A percentile compares a stretch with the other conserved stretches of the same genome.
phyloP scores from a whole-genome alignment of 2,113 vertebrate genomes.

The Gadus macrocephalus region DNA sequence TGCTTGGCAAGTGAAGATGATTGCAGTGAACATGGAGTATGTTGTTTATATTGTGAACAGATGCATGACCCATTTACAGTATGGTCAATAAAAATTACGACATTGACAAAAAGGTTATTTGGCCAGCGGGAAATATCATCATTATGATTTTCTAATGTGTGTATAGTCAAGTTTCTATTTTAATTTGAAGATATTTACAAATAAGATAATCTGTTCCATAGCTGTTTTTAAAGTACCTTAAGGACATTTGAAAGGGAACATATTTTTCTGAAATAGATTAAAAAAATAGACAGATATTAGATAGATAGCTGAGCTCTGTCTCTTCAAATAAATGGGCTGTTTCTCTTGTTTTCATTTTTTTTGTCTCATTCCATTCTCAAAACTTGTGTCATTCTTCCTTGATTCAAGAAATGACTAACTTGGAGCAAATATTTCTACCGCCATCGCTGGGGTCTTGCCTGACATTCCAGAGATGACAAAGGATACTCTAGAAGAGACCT shows the following conservation, averaged over 20 bases:
- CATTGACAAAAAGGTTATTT: background rate
- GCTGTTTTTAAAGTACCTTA: background rate
- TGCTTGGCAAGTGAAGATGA: background rate
- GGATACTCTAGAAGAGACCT: slow-evolving; percentile 36
- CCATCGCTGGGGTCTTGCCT: slow-evolving; percentile 41
- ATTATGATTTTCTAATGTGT: background rate
- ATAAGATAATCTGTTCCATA: slow-evolving; percentile 1
- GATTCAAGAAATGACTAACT: slow-evolving; percentile 25
- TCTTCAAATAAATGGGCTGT: background rate
- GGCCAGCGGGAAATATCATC: background rate
- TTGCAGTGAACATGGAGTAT: background rate
- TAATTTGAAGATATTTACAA: background rate
- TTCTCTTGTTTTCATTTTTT: background rate
- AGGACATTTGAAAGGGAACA: background rate
- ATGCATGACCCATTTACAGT: background rate
- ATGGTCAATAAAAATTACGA: background rate
- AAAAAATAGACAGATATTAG: background rate
- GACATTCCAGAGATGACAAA: slow-evolving; percentile 30
- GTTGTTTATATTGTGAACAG: background rate
- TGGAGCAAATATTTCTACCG: slow-evolving; percentile 29
- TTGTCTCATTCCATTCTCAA: background rate
- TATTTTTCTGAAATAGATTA: background rate
- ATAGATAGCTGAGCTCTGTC: background rate
- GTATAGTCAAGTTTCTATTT: background rate
- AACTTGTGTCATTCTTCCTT: too few relatives aligned